Percentiles rank a stretch among this genome's conserved stretches.
Conservation (phyloP, 1,140 invertebrate genomes). For the Drosophila gunungcola region DNA sequence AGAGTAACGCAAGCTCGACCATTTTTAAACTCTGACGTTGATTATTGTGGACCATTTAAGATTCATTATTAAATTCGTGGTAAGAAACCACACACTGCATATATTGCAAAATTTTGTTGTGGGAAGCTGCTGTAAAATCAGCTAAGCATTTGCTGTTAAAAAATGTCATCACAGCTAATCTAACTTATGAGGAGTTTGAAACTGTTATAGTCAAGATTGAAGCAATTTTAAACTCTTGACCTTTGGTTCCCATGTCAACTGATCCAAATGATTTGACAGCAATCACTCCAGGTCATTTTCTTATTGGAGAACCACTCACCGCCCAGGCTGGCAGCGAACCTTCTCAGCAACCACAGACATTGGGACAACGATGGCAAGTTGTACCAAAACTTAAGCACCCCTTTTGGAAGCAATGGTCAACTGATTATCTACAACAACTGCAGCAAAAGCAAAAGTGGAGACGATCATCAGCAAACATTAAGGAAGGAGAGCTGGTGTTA, state of each 20-base stretch:
- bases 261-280: neutral
- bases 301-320: slow-evolving; percentile 1
- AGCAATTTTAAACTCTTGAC: neutral
- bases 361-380: neutral
- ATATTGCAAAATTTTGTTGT: slow-evolving; percentile 2
- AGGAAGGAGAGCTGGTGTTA: neutral
- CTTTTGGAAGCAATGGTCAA: neutral
- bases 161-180: slow-evolving; percentile 6
- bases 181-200: slow-evolving; percentile 4
- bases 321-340: neutral
- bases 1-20: neutral
- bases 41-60: too few species aligned
- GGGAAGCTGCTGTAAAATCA: slow-evolving; percentile 1
- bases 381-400: neutral
- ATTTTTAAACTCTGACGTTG: neutral
- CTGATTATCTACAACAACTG: neutral
- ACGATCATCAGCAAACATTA: neutral
- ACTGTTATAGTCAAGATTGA: neutral
- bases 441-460: neutral
- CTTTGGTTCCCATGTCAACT: neutral
- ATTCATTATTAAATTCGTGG: too few species aligned
- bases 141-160: slow-evolving; percentile 3
- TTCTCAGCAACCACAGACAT: neutral
- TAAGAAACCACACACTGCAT: neutral
- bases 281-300: neutral